Base-by-base conservation (phyloP, 2,797 vertebrate species). In the Limnodromus scolopaceus region DNA sequence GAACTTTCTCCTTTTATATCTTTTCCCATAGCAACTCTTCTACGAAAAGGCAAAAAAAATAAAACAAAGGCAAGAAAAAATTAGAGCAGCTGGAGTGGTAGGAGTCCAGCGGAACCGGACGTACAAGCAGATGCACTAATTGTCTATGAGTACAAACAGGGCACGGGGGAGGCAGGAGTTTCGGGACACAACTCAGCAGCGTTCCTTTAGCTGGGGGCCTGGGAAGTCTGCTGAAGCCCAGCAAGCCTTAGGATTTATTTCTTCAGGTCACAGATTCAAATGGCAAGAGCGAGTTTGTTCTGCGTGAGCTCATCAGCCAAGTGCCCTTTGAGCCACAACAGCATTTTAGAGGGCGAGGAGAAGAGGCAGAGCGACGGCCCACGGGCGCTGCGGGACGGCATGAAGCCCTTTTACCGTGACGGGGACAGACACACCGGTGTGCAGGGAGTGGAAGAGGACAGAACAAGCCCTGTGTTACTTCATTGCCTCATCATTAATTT, bases 211-310 rank as follows among this genome's bases (percentile, higher is more conserved):
- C 54, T 88, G 70, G 51, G 82, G 90, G 49, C 13, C 25, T 84
- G 85, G 46, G 66, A 95, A 82, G 49, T 39, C 86, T 65, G n/a
- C 18, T 79, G 54, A 84, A 92, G 41, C 13, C 18, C 77, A 64
- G 48, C n/a, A 66, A 89, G 74, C 64, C 66, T 74, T 70, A 70
- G 34, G 57, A 93, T 94, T 94, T 95, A 70, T 92, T 92, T 94
- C 90, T 86, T 92, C 48, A 79, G 13, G 83, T 84, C 84, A 74
- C 48, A 83, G 60, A 60, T 49, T 87, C 32, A 86, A 66, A 66
- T 43, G 49, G 61, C 46, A 55, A 89, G 36, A 84, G 55, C 0
- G 1, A 65, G 34, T 82, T 74, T 53, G 77, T 76, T 93, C 68
- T 76, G 48, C 69, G 46, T 7, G 27, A 92, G 71, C 82, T 92